phyloP scores from a whole-genome alignment of 92 coral and sea anemone genomes.

The Metridium senile region DNA sequence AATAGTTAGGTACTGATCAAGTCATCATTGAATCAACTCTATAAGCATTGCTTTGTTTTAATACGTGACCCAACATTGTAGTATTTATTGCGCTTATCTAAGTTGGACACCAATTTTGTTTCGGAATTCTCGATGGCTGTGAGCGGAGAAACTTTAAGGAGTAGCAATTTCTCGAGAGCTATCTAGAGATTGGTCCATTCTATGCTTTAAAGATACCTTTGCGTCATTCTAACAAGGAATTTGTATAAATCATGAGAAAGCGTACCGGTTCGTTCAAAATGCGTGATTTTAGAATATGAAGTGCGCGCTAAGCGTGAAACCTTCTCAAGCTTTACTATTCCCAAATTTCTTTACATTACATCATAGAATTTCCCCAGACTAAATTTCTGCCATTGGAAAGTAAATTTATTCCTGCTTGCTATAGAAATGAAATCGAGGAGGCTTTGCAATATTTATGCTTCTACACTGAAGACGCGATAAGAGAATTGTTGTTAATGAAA shows the following conservation, averaged over 20 bases:
- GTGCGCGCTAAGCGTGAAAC: neutral
- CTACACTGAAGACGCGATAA: conserved; percentile 43
- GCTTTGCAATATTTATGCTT: conserved; percentile 84
- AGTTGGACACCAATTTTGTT: conserved; percentile 3
- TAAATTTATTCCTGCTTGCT: conserved; percentile 19
- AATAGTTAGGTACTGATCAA: conserved; percentile 2
- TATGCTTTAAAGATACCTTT: conserved; percentile 4
- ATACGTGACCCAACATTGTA: neutral
- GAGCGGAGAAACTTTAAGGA: neutral
- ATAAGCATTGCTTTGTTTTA: neutral
- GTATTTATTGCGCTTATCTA: neutral
- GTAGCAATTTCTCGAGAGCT: neutral
- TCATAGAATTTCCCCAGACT: neutral
- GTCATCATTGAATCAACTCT: conserved; percentile 16
- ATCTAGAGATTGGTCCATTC: conserved; percentile 2
- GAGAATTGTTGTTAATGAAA: conserved; percentile 45
- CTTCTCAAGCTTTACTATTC: neutral
- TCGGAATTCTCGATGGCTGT: conserved; percentile 2
- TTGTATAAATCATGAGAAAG: conserved; percentile 12
- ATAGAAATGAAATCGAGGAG: conserved; percentile 16
- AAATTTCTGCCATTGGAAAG: neutral
- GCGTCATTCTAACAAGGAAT: neutral
- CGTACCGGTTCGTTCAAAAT: conserved; percentile 9
- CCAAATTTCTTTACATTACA: neutral
- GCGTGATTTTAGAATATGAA: neutral